A percentile compares a stretch with the other conserved stretches of the same genome.
Evolutionary conservation across 2,113 vertebrate genomes (phyloP).

Genomic region (Pelobates fuscus): DNA sequence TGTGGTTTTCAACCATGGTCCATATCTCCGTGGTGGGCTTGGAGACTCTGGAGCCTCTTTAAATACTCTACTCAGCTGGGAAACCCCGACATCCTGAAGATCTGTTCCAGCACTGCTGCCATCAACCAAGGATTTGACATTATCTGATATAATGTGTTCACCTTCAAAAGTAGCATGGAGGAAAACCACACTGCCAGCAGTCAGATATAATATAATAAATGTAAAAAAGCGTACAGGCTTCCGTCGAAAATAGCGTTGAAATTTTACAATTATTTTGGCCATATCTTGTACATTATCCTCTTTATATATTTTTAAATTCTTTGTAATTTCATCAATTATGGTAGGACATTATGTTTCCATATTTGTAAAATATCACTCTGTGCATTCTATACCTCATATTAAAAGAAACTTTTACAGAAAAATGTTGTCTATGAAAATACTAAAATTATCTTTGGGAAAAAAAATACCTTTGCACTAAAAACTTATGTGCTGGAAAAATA

Average conservation of each 20-base stretch:
- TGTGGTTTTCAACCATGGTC: conserved; percentile 77
- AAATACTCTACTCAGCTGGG: conserved; percentile 72
- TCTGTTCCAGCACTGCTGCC: conserved; percentile 56
- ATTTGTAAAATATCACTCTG: background rate
- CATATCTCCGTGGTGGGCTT: conserved; percentile 65
- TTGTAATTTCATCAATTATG: conserved; percentile 12
- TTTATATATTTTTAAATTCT: conserved; percentile 15
- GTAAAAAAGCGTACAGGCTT: conserved; percentile 90
- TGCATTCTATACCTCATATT: background rate
- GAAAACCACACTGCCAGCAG: conserved; percentile 88
- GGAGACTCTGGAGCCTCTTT: conserved; percentile 59
- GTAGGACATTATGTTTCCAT: conserved; percentile 13
- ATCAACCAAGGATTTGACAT: conserved; percentile 53
- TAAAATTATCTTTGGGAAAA: background rate
- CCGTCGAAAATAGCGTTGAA: conserved; percentile 89
- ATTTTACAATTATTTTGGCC: conserved; percentile 87
- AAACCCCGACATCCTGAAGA: conserved; percentile 67
- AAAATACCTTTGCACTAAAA: conserved; percentile 21
- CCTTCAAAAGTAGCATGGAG: conserved; percentile 83
- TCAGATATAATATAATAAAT: conserved; percentile 90
- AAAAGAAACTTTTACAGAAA: background rate
- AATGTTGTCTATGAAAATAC: conserved; percentile 1
- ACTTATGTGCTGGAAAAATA: conserved; percentile 17
- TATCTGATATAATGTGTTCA: conserved; percentile 62
- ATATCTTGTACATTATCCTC: conserved; percentile 75